A percentile compares a stretch with the other conserved stretches of the same genome.
Conservation (phyloP, 1,140 invertebrate genomes). For the Zaprionus kolodkinae region DNA sequence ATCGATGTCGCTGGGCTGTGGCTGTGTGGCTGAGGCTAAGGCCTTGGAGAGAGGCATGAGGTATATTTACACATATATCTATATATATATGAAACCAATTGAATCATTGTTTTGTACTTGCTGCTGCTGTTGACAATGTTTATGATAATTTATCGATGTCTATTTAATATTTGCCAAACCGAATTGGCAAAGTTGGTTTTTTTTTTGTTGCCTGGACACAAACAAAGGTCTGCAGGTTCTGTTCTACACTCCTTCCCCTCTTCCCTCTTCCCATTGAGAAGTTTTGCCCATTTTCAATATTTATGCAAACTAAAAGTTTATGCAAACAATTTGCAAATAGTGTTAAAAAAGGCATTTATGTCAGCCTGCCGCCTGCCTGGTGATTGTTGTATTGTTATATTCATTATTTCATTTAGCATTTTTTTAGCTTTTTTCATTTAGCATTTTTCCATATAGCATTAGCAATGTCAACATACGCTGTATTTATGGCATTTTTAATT, state of each 20-base stretch:
- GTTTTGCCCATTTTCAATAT: constrained; percentile 37
- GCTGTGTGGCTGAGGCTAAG: constrained; percentile 14
- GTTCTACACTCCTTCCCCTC: neutral
- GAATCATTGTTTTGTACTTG: constrained; percentile 52
- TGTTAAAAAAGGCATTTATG: constrained; percentile 61
- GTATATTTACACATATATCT: constrained; percentile 49
- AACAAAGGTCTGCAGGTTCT: constrained; percentile 25
- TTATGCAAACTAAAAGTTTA: constrained; percentile 53
- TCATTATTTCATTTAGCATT: neutral
- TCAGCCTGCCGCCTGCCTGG: constrained; percentile 12
- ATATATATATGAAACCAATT: constrained; percentile 29
- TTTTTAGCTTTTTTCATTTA: constrained; percentile 16
- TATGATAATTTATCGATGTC: constrained; percentile 37
- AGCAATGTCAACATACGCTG: constrained; percentile 53
- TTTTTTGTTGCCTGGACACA: constrained; percentile 1
- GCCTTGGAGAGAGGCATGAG: constrained; percentile 56
- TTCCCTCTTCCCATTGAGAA: neutral
- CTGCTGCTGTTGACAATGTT: constrained; percentile 32
- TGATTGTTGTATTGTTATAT: neutral
- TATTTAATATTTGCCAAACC: constrained; percentile 45
- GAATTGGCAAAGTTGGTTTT: constrained; percentile 13
- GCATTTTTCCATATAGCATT: constrained; percentile 42
- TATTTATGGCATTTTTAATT: constrained; percentile 77
- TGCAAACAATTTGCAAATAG: constrained; percentile 38
- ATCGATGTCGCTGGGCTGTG: constrained; percentile 56